Conservation (phyloP, 2,113 vertebrate species). For the Oryzias curvinotus region DNA sequence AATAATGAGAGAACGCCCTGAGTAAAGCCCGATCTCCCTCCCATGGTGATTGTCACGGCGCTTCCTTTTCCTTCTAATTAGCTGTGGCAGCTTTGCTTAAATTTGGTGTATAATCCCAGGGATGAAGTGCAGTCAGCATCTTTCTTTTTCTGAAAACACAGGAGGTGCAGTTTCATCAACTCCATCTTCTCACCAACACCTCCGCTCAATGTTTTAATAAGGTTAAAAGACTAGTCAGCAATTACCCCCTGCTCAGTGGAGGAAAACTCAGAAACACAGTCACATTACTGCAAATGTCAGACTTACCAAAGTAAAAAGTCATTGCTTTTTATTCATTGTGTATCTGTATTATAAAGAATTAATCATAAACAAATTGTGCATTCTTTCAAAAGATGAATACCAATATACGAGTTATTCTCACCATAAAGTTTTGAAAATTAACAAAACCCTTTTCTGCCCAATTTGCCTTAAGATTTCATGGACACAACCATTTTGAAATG, state of each 20-base stretch:
- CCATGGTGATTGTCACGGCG: constrained; percentile 64
- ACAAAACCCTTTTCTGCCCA: too few relatives aligned
- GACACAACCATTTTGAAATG: too few relatives aligned
- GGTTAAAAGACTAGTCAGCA: constrained; percentile 82
- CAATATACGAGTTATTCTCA: too few relatives aligned
- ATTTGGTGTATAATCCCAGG: constrained; percentile 68
- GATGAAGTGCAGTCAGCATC: constrained; percentile 72
- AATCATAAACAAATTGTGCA: too few relatives aligned
- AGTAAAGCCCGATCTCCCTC: constrained; percentile 44
- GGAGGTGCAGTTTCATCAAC: constrained; percentile 75
- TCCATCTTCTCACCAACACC: constrained; percentile 67
- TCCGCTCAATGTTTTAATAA: constrained; percentile 78
- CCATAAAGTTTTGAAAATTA: too few relatives aligned
- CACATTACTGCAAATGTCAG: constrained; percentile 74
- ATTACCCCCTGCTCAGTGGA: constrained; percentile 73
- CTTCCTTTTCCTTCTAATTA: constrained; percentile 65
- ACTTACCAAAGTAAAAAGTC: constrained; percentile 57
- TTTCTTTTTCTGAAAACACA: constrained; percentile 68
- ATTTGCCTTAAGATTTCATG: too few relatives aligned
- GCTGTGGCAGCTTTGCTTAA: constrained; percentile 63
- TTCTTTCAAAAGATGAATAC: too few relatives aligned
- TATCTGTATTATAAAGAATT: too few relatives aligned
- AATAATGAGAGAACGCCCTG: constrained; percentile 13
- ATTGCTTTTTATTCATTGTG: background rate
- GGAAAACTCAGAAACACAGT: constrained; percentile 74